A percentile compares a stretch with the other conserved stretches of the same genome.
Evolutionary conservation across 2,113 vertebrate genomes (phyloP).

Genomic region (Vombatus ursinus): DNA sequence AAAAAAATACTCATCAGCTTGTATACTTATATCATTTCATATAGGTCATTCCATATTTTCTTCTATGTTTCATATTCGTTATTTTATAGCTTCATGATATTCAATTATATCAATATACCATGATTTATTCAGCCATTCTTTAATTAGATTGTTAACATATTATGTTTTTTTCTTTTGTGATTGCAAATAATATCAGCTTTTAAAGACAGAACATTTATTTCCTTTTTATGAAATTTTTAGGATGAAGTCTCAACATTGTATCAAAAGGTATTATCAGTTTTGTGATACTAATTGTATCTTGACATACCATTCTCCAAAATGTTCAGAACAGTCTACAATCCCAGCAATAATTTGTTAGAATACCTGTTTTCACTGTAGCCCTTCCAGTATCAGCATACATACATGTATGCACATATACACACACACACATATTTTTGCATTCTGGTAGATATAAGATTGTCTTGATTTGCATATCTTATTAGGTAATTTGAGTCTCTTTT

Average conservation of each 20-base stretch:
- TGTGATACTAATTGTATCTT: neutral
- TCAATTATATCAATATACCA: neutral
- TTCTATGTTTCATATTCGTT: neutral
- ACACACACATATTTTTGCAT: neutral
- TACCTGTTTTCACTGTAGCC: neutral
- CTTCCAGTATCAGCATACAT: neutral
- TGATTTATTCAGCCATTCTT: neutral
- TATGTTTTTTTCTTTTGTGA: neutral
- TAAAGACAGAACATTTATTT: neutral
- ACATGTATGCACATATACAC: neutral
- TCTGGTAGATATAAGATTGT: neutral
- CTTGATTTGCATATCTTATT: neutral
- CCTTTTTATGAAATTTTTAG: neutral
- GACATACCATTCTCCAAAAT: neutral
- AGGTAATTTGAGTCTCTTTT: neutral
- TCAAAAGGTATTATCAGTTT: neutral
- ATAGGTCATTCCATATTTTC: neutral
- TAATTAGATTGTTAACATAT: neutral
- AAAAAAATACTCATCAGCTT: neutral
- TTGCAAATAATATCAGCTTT: neutral
- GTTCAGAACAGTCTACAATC: neutral
- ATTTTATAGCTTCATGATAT: neutral
- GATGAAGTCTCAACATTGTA: neutral
- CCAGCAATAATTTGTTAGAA: neutral
- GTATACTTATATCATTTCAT: neutral